Conservation (phyloP, 2,888 invertebrate species). For the Meiosimyza platycephala region DNA sequence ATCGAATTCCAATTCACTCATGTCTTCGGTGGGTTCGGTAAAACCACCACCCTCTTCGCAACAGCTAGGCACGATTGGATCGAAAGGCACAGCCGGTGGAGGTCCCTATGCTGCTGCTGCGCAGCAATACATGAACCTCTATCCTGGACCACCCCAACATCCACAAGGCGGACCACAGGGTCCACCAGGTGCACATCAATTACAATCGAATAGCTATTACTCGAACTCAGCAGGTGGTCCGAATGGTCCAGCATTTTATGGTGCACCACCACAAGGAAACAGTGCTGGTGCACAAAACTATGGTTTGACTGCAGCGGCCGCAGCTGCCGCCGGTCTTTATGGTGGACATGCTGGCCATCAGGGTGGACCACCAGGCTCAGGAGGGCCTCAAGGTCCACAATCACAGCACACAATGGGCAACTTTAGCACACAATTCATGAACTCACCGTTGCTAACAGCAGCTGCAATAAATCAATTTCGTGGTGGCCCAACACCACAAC, state of each 20-base stretch:
- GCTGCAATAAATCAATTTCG: slow-evolving; percentile 68
- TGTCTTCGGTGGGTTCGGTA: slow-evolving; percentile 88
- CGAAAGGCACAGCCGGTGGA: slow-evolving; percentile 60
- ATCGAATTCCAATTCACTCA: slow-evolving; percentile 86
- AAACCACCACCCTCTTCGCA: slow-evolving; percentile 83
- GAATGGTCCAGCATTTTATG: slow-evolving; percentile 61
- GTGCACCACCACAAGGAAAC: slow-evolving; percentile 61
- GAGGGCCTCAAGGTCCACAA: slow-evolving; percentile 59
- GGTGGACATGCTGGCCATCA: slow-evolving; percentile 63
- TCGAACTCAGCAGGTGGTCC: slow-evolving; percentile 67
- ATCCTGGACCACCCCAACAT: slow-evolving; percentile 62
- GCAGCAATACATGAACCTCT: slow-evolving; percentile 67
- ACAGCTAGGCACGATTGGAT: slow-evolving; percentile 85
- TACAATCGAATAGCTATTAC: slow-evolving; percentile 67
- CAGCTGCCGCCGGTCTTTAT: slow-evolving; percentile 62
- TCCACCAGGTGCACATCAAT: slow-evolving; percentile 60
- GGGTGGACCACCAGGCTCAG: slow-evolving; percentile 60
- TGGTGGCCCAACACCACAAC: slow-evolving; percentile 63
- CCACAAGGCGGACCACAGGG: slow-evolving; percentile 57
- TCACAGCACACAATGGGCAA: slow-evolving; percentile 67
- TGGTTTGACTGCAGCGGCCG: slow-evolving; percentile 61
- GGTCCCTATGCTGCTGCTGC: slow-evolving; percentile 57
- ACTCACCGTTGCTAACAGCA: slow-evolving; percentile 74
- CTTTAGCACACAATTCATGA: slow-evolving; percentile 71
- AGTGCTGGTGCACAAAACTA: slow-evolving; percentile 64